A percentile compares a stretch with the other conserved stretches of the same genome.
Evolutionary conservation across 1,140 invertebrate species (phyloP).

Genomic region (Mercenaria mercenaria): DNA sequence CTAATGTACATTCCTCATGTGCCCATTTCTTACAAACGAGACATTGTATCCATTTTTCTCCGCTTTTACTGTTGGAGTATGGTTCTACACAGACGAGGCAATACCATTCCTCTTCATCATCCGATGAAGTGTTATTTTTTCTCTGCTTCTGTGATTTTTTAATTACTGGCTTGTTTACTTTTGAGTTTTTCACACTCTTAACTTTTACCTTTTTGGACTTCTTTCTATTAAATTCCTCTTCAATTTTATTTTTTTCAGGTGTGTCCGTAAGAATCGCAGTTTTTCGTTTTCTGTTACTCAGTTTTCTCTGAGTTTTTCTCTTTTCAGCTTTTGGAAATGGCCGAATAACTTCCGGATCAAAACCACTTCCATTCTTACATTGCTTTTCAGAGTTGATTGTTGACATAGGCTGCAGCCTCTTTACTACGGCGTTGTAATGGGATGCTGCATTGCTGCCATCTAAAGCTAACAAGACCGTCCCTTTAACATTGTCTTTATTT

Average conservation of each 20-base stretch:
- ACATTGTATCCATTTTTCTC: slow-evolving; percentile 31
- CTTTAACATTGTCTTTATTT: background rate
- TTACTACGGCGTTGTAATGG: too few species aligned
- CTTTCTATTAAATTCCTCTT: too few species aligned
- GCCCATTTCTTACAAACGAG: background rate
- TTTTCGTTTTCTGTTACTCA: background rate
- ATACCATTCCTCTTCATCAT: slow-evolving; percentile 6
- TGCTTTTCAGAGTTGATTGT: too few species aligned
- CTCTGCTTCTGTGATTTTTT: background rate
- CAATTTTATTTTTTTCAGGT: slow-evolving; percentile 41
- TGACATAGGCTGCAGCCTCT: too few species aligned
- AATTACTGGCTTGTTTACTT: background rate
- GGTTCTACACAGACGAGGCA: slow-evolving; percentile 3
- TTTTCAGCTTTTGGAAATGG: background rate
- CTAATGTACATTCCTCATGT: slow-evolving; percentile 17
- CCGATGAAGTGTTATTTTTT: background rate
- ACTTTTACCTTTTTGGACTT: too few species aligned
- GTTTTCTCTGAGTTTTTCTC: background rate
- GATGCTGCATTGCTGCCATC: background rate
- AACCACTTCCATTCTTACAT: too few species aligned
- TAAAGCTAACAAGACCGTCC: background rate
- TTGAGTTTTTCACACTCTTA: background rate
- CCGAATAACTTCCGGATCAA: background rate
- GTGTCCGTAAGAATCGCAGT: slow-evolving; percentile 9
- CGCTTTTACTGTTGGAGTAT: background rate